A percentile compares a stretch with the other conserved stretches of the same genome.
These are phyloP conservation scores for Zonotrichia albicollis DNA, from an alignment of 2,797 vertebrate genomes.

Conservation along the genomic window DNA sequence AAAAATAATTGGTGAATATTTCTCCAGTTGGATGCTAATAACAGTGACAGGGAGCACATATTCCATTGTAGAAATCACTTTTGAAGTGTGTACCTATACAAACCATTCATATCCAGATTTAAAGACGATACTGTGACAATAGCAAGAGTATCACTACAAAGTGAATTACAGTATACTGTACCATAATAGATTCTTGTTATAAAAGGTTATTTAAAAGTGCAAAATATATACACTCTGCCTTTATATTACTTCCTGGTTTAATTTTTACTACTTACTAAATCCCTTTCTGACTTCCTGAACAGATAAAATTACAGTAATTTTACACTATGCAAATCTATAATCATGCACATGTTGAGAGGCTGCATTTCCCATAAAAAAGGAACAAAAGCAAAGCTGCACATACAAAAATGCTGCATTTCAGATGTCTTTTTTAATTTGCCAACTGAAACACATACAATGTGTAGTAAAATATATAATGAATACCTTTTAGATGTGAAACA, in stretches of 20 bases:
- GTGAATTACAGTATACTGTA: slow-evolving; percentile 31
- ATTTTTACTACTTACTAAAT: slow-evolving; percentile 5
- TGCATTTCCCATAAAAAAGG: not conserved
- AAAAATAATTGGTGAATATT: slow-evolving; percentile 46
- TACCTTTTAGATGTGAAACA: not conserved
- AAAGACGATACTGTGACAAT: slow-evolving; percentile 55
- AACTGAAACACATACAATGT: not conserved
- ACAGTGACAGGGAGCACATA: slow-evolving; percentile 19
- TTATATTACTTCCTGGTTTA: slow-evolving; percentile 4
- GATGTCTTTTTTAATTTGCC: not conserved
- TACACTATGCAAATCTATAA: slow-evolving; percentile 27
- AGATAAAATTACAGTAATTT: slow-evolving; percentile 38
- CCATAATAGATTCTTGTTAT: slow-evolving; percentile 27
- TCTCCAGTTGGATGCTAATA: slow-evolving; percentile 3
- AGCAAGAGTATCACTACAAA: slow-evolving; percentile 52
- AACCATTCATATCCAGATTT: slow-evolving; percentile 40
- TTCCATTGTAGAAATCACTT: slow-evolving; percentile 46
- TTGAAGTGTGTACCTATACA: slow-evolving; percentile 5
- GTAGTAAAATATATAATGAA: not conserved
- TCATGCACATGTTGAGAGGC: slow-evolving; percentile 49
- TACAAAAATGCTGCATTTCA: not conserved
- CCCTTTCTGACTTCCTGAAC: slow-evolving; percentile 9
- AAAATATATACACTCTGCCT: slow-evolving; percentile 59
- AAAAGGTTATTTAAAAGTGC: slow-evolving; percentile 63
- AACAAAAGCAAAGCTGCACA: not conserved